Evolutionary conservation across 2,113 vertebrate species (phyloP).

Genomic region (Otocyon megalotis): DNA sequence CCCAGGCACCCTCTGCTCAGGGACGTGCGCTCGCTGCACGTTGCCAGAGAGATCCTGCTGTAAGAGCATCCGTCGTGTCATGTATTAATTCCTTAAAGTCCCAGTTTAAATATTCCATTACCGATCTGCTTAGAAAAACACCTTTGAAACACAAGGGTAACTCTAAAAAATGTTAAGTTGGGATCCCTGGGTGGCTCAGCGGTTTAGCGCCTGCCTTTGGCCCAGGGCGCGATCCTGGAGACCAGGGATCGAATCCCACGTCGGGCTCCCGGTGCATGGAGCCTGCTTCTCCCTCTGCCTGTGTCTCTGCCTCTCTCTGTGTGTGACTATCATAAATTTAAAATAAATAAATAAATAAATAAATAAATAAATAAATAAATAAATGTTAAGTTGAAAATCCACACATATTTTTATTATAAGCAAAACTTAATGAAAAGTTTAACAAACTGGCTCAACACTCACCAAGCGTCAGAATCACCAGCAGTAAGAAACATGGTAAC

Average conservation of each 20-base stretch:
- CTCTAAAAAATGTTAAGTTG: slow-evolving; percentile 68
- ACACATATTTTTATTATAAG: slow-evolving; percentile 65
- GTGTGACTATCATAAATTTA: no score
- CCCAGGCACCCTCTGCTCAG: background rate
- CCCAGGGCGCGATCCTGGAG: no score
- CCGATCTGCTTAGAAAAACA: slow-evolving; percentile 68
- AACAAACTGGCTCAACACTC: slow-evolving; percentile 69
- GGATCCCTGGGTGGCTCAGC: background rate
- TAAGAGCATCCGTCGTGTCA: slow-evolving; percentile 51
- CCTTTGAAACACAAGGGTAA: slow-evolving; percentile 76
- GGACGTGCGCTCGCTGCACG: background rate
- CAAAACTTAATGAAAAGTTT: slow-evolving; percentile 60
- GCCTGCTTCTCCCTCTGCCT: no score
- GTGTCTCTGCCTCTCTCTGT: no score
- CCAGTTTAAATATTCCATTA: slow-evolving; percentile 73
- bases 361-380: no score
- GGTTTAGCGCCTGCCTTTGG: no score
- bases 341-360: no score
- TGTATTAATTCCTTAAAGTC: slow-evolving; percentile 18
- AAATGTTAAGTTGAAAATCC: slow-evolving; percentile 28
- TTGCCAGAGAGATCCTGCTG: background rate
- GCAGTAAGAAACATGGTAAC: background rate
- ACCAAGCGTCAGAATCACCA: background rate
- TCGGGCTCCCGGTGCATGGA: no score
- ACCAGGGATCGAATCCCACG: no score